phyloP scores from a whole-genome alignment of 1,140 invertebrate genomes.

The Scaptomyza graminum region DNA sequence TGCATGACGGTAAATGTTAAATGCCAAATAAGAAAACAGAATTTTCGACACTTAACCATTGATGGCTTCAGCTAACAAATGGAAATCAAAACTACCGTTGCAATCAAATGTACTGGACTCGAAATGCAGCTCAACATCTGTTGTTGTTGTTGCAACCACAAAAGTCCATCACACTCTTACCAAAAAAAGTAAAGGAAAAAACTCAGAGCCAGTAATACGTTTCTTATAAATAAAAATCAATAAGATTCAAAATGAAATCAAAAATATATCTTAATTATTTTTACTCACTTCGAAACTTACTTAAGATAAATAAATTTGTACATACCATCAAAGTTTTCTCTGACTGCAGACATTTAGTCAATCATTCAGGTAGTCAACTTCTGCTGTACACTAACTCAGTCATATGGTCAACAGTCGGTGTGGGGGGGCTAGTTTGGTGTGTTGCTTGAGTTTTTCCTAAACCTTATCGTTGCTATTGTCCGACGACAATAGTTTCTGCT shows the following conservation, averaged over 20 bases:
- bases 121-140: constrained; percentile 61
- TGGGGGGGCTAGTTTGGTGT: no score
- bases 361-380: constrained; percentile 31
- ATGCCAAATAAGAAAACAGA: constrained; percentile 5
- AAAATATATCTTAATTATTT: no score
- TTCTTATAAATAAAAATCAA: no score
- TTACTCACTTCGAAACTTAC: no score
- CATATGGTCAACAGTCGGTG: constrained; percentile 15
- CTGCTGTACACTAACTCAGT: constrained; percentile 25
- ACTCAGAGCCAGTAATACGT: no score
- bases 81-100: constrained; percentile 13
- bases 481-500: not conserved
- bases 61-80: not conserved
- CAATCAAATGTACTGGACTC: constrained; percentile 71
- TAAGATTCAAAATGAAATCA: no score
- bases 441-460: not conserved
- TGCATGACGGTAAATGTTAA: constrained; percentile 1
- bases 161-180: constrained; percentile 12
- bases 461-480: constrained; percentile 9
- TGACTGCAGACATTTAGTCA: constrained; percentile 47
- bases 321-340: not conserved
- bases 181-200: not conserved
- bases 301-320: no score
- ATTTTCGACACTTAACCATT: constrained; percentile 9
- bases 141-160: constrained; percentile 58